Evolutionary conservation across 2,113 vertebrate species (phyloP).

Genomic region (Zosterops japonicus): DNA sequence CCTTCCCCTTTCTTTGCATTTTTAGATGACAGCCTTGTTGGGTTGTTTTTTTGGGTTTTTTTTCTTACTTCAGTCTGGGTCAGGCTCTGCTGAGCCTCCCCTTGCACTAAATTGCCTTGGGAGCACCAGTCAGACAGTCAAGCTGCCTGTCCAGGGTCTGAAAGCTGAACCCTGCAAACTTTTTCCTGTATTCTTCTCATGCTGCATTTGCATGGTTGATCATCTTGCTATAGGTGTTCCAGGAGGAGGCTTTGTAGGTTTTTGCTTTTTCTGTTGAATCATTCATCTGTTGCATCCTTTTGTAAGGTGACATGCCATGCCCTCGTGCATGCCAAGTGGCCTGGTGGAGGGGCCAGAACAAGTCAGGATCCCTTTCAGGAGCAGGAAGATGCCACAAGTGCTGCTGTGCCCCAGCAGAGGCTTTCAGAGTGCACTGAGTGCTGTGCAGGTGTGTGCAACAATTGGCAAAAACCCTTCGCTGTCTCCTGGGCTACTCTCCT

Average conservation of each 20-base stretch:
- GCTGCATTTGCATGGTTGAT: fast-evolving
- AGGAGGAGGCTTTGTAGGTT: background rate
- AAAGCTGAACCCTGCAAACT: background rate
- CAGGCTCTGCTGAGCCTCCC: background rate
- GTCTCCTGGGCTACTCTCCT: background rate
- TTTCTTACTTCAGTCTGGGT: background rate
- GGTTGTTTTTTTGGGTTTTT: background rate
- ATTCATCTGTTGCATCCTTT: background rate
- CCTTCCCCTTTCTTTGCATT: background rate
- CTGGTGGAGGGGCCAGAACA: background rate
- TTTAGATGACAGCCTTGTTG: background rate
- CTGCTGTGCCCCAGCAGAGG: background rate
- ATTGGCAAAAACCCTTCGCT: background rate
- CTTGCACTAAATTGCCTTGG: background rate
- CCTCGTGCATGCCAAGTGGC: fast-evolving
- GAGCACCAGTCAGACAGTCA: background rate
- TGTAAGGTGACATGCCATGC: fast-evolving
- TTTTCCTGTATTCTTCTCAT: background rate
- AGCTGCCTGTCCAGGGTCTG: background rate
- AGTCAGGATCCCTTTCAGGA: background rate
- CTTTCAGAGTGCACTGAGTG: fast-evolving
- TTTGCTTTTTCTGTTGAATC: background rate
- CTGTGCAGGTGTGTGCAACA: background rate
- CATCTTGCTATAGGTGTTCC: background rate
- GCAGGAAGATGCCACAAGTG: background rate